Evolutionary conservation across 2,113 vertebrate genomes (phyloP), one percentile per base, ranked within the genome.

Genomic region (Sphaerodactylus townsendi): DNA sequence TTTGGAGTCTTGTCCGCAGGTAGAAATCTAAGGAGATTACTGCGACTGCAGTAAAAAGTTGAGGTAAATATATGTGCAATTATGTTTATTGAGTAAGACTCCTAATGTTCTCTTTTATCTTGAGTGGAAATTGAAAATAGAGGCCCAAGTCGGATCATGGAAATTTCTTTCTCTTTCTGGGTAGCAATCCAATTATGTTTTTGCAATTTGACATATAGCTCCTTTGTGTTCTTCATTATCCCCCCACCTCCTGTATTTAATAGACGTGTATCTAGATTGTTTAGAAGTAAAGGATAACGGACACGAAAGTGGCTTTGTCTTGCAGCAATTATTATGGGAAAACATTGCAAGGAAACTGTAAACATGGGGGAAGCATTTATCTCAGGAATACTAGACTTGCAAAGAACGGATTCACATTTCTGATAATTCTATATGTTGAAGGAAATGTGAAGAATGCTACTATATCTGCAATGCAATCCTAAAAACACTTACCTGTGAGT

Each of bases 281-380:
- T 92, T 92, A 91, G 78, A 82, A 87, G 83, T 86, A 30, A 81
- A 83, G 68, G 83, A 77, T 70, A n/a, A n/a, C n/a, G n/a, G 83
- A 86, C 48, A 87, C 75, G 77, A 92, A 88, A 92, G 75, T 83
- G 88, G 80, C 89, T 89, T 89, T 89, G 70, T 89, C 56, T 87
- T 82, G 80, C 30, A 68, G 65, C 79, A 88, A 86, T 89, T 91
- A 83, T 93, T 89, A 84, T 41, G 87, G 70, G 79, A 10, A 53
- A 48, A 89, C 50, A 23, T 89, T 82, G 78, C 74, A 84, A 85
- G 64, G 91, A 85, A 90, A 91, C 88, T 85, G 86, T 91, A 93
- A 93, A 91, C 82, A 92, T 72, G 48, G 72, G 74, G 83, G 69
- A n/a, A 78, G 23, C 74, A 85, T 88, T 86, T 68, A 82, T 88